Conservation (phyloP, 2,113 vertebrate species). For the Meleagris gallopavo region DNA sequence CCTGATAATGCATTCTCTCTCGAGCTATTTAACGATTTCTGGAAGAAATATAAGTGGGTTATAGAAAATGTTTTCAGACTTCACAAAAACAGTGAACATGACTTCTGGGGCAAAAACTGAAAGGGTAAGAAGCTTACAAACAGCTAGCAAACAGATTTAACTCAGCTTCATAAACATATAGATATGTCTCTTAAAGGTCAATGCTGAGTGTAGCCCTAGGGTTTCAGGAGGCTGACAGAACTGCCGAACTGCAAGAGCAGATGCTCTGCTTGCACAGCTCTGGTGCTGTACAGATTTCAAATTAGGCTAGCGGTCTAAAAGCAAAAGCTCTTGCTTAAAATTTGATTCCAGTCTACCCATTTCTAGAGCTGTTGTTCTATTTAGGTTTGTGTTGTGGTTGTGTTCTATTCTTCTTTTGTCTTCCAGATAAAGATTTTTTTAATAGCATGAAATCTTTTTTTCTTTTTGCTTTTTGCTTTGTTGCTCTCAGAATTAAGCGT, state of each 20-base stretch:
- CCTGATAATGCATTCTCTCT: background rate
- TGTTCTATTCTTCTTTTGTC: background rate
- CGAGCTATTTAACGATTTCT: background rate
- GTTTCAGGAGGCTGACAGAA: conserved; percentile 22
- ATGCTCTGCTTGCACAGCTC: background rate
- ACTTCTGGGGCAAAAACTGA: background rate
- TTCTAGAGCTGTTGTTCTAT: conserved; percentile 1
- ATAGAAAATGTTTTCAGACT: background rate
- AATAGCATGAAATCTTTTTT: background rate
- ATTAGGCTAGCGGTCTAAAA: conserved; percentile 22
- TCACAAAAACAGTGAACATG: background rate
- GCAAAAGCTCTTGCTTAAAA: background rate
- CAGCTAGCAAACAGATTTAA: conserved; percentile 35
- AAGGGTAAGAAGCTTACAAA: conserved; percentile 16
- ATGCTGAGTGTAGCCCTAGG: conserved; percentile 49
- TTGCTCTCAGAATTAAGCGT: background rate
- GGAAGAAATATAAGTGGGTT: background rate
- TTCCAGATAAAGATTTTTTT: background rate
- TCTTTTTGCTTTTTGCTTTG: background rate
- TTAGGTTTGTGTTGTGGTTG: conserved; percentile 16
- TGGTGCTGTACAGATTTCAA: background rate
- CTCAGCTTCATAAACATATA: conserved; percentile 37
- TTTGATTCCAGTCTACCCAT: background rate
- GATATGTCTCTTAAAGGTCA: conserved; percentile 49
- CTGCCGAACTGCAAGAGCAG: background rate